These are phyloP conservation scores for Papilio gigon DNA, from an alignment of 2,888 invertebrate species.

Conservation along the genomic window DNA sequence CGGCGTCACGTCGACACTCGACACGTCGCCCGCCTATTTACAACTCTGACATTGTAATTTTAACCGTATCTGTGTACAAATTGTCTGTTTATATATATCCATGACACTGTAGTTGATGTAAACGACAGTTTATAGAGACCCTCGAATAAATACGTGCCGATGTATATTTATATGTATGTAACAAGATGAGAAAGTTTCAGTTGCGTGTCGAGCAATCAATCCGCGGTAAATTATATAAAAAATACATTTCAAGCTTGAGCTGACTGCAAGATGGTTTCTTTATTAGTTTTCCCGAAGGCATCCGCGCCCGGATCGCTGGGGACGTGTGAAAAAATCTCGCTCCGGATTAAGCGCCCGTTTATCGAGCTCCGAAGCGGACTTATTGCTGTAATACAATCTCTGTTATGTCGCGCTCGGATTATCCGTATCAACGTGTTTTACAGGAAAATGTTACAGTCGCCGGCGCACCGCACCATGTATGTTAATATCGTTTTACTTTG, in stretches of 20 bases:
- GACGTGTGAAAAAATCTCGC: constrained; percentile 80
- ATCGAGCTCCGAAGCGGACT: constrained; percentile 72
- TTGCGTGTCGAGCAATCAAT: constrained; percentile 73
- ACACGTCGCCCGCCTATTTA: constrained; percentile 53
- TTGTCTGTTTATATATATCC: constrained; percentile 6
- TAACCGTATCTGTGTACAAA: constrained; percentile 39
- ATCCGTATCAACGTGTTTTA: constrained; percentile 69
- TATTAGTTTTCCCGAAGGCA: constrained; percentile 80
- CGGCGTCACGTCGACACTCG: constrained; percentile 55
- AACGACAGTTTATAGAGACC: background rate
- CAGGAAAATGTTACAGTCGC: constrained; percentile 52
- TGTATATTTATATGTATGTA: constrained; percentile 1
- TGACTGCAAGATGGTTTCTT: constrained; percentile 81
- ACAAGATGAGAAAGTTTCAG: constrained; percentile 55
- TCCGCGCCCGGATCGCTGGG: constrained; percentile 57
- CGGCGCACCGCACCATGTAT: constrained; percentile 41
- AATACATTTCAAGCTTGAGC: constrained; percentile 83
- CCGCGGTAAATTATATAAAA: constrained; percentile 83
- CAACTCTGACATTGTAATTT: constrained; percentile 48
- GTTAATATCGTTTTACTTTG: constrained; percentile 39
- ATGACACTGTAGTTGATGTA: constrained; percentile 1
- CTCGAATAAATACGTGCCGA: constrained; percentile 14
- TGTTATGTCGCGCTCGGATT: constrained; percentile 78
- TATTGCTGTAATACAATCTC: constrained; percentile 80
- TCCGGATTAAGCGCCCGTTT: constrained; percentile 76